These are phyloP conservation scores for Echinarachnius parma DNA, from an alignment of 53 echinoderm and acorn worm species.

Conservation along the genomic window DNA sequence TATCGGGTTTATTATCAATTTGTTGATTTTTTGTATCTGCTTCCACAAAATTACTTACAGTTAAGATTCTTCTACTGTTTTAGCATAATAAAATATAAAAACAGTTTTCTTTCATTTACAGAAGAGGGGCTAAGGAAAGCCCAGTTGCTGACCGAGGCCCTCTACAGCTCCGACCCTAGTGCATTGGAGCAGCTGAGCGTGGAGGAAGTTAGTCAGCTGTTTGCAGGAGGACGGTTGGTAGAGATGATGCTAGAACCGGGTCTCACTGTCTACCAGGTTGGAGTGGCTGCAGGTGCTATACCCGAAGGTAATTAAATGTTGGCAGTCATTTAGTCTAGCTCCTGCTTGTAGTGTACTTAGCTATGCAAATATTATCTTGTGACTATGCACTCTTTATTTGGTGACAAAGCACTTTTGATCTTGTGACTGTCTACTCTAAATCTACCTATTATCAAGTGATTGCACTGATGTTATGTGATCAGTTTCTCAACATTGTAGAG, in stretches of 20 bases:
- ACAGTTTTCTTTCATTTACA: no score
- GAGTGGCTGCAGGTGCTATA: constrained; percentile 32
- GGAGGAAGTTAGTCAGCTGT: constrained; percentile 57
- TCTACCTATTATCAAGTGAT: no score
- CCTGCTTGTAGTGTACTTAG: no score
- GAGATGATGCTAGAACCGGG: constrained; percentile 77
- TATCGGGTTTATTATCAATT: no score
- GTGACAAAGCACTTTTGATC: neutral
- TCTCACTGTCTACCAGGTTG: constrained; percentile 62
- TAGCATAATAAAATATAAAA: no score
- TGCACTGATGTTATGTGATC: no score
- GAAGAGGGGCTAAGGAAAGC: constrained; percentile 78
- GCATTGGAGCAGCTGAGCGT: constrained; percentile 58
- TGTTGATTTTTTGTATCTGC: no score
- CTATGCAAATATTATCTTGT: no score
- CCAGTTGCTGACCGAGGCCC: constrained; percentile 65
- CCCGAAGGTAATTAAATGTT: constrained; percentile 59
- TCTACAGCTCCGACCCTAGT: constrained; percentile 61
- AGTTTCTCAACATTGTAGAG: no score
- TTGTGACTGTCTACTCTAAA: neutral
- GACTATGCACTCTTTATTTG: no score
- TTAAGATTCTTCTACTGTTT: no score
- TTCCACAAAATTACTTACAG: no score
- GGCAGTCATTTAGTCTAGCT: neutral
- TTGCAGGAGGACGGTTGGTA: constrained; percentile 59